Base-by-base conservation (phyloP, 2,888 invertebrate genomes). In the Meteorus colon region DNA sequence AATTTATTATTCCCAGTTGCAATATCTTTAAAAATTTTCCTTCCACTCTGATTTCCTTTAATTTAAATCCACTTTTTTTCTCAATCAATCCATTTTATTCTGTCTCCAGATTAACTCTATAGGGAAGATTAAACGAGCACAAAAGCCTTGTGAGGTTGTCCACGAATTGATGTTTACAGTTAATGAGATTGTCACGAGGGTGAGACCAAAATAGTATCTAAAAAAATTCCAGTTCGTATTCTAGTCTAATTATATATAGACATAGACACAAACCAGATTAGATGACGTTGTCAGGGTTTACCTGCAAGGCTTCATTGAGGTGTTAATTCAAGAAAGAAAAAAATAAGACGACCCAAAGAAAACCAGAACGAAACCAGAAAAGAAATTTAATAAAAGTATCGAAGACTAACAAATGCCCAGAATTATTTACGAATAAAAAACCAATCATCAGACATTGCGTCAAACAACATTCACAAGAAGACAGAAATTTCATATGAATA, bases 121-220 rank as follows among this genome's bases (percentile, higher is more conserved):
- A 37, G 5, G n/a, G 60, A 59, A 67, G 24, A 29, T 68, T 68
- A 27, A 34, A n/a, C 8, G 34, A 34, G 34, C 34, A 4, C 34
- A 63, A 6, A 31, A 34, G 34, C 48, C 51, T 31, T 55, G 31
- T 51, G 68, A 69, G 31, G 51, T 51, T 51, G 51, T 51, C 51
- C 45, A 51, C 51, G 16, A 31, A 24, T 48, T 31, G 19, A 51
- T 19, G 37, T 37, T 34, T 41, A 14, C n/a, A 65, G 41, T 34
- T 69, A 69, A 69, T 31, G 48, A 34, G 69, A 69, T 69, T 69
- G 31, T 19, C 31, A 55, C 31, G 5, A 55, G 55, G 65, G 19
- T n/a, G 65, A 65, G n/a, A 37, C 19, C 34, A 65, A 65, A 37
- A 65, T 19, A 55, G 55, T 55, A 55, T 55, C 19, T 55, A 19